Conservation (phyloP, 2,888 invertebrate species). For the Bhutanitis thaidina region DNA sequence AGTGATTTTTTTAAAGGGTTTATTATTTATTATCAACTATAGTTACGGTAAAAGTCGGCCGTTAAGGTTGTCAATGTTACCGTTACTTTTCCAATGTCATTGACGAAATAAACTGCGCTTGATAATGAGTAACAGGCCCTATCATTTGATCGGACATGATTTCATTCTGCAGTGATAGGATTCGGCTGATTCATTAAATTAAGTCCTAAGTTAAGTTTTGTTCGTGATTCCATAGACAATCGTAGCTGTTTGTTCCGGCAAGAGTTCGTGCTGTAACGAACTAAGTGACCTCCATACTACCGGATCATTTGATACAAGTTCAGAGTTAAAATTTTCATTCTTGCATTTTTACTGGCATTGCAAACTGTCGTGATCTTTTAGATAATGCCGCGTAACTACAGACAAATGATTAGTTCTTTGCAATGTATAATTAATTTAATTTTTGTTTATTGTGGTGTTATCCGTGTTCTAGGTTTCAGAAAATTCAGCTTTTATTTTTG, state of each 20-base stretch:
- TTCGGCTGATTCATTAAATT: conserved; percentile 15
- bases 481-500: too few relatives aligned
- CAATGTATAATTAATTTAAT: too few relatives aligned
- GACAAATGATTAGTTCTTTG: background rate
- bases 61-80: too few relatives aligned
- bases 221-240: conserved; percentile 10
- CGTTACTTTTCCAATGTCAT: too few relatives aligned
- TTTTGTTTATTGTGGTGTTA: too few relatives aligned
- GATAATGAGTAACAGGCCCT: background rate
- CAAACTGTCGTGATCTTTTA: background rate
- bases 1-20: too few relatives aligned
- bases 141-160: background rate
- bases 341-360: conserved; percentile 7
- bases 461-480: too few relatives aligned
- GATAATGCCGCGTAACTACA: background rate
- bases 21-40: too few relatives aligned
- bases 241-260: conserved; percentile 16
- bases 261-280: conserved; percentile 16
- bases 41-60: too few relatives aligned
- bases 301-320: conserved; percentile 22
- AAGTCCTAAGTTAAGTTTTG: conserved; percentile 10
- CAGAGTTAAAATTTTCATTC: conserved; percentile 15
- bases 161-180: conserved; percentile 23
- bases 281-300: conserved; percentile 31
- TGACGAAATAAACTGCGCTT: too few relatives aligned